Base-by-base conservation (phyloP, 2,888 invertebrate species). In the Leptinotarsa haldemani region DNA sequence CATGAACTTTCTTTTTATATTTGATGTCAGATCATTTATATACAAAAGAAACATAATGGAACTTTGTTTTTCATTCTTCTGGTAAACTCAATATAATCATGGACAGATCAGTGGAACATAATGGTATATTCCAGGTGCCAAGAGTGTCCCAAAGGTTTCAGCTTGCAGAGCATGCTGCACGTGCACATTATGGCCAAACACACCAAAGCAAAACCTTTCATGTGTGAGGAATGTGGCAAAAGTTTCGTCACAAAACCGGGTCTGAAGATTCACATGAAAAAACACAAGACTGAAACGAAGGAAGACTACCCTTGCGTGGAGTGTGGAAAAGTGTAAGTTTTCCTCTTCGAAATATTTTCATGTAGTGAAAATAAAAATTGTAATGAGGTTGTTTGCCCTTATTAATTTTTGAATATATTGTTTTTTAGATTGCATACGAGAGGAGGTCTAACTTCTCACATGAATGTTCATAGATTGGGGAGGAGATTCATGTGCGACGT, bases 171-270 rank as follows among this genome's bases (percentile, higher is more conserved):
- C 3, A 85, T 89, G 79, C 86, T 91, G 47, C 89, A 90, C 76
- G 86, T 88, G 1, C 91, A 91, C 83, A 88, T 89, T 70, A 86
- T 89, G 74, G 88, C 88, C 0, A 89, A 88, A 82, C 90, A 90
- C 68, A 85, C 86, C 46, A 85, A 86, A 79, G 84, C 82, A 72
- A 87, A 88, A 82, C 90, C 90, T 0, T 88, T 84, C 75, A 83
- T 80, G 61, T 88, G 88, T 78, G 86, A 86, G 48, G 86, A 87
- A 73, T 88, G 88, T 79, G 86, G 86, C 3, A 87, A 85, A 77
- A 83, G 84, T 71, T 90, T 90, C 82, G 87, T 86, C 47, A 87
- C 88, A 1, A 88, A 88, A 77, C 84, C 85, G 16, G 88, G 90
- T 0, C 85, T 90, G 66, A 87, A 88, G 56, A 87, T 87, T 65